Percentiles rank a stretch among this genome's conserved stretches.
phyloP scores from a whole-genome alignment of 2,888 invertebrate genomes.

The Pilophorus perplexus region DNA sequence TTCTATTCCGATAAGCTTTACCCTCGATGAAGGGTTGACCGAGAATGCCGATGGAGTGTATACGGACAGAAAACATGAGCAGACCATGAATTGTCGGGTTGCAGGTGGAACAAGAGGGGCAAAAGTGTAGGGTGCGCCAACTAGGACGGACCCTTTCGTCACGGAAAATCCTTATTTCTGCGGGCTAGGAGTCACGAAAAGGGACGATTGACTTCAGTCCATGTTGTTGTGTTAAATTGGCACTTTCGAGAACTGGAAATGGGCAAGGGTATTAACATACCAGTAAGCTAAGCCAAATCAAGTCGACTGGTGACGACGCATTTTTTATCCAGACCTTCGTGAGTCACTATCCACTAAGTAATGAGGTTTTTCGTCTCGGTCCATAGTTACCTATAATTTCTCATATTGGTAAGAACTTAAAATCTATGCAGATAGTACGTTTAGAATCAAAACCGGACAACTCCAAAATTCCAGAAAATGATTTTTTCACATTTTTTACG shows the following conservation, averaged over 20 bases:
- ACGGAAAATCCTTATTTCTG: constrained; percentile 33
- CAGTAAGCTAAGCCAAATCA: neutral
- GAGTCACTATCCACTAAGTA: neutral
- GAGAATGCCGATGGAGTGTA: neutral
- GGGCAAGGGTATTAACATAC: constrained; percentile 4
- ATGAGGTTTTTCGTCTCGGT: neutral
- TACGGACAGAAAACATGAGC: neutral
- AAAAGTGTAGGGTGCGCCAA: constrained; percentile 21
- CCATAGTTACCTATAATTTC: neutral
- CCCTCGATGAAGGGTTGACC: neutral
- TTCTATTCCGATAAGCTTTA: too few species aligned
- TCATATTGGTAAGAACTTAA: neutral
- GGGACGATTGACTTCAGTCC: constrained; percentile 7
- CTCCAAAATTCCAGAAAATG: too few species aligned
- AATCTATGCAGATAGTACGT: neutral
- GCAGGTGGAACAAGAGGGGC: neutral
- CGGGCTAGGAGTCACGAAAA: constrained; percentile 18
- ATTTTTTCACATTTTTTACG: too few species aligned
- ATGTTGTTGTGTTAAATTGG: constrained; percentile 24
- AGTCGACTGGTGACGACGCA: neutral
- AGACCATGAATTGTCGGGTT: neutral
- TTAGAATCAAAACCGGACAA: too few species aligned
- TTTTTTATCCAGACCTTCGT: neutral
- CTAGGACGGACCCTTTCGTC: neutral
- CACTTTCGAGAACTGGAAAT: constrained; percentile 14